Base-by-base conservation (phyloP, 2,888 invertebrate genomes). In the Melinopterus prodromus region DNA sequence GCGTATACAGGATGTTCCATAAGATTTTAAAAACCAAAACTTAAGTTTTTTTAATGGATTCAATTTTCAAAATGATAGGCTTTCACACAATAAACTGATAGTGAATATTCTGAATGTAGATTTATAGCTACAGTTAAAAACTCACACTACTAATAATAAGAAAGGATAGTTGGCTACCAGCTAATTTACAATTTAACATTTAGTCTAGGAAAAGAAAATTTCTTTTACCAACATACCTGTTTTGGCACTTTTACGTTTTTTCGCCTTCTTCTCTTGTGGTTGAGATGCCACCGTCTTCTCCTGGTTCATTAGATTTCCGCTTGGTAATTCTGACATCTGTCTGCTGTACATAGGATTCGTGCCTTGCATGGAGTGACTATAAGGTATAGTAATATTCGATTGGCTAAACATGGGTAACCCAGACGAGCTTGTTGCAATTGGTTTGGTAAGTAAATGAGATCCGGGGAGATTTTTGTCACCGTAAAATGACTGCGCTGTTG, bases 401-500 rank as follows among this genome's bases (percentile, higher is more conserved):
- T 89, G 89, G 78, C 86, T 87, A 80, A 89, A 89, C 83, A 89
- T 88, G 16, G 88, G 88, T 80, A 88, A 83, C 37, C 84, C 85
- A 0, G 87, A 84, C 0, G 87, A 78, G 79, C 84, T 86, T 6
- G 86, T 86, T 6, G 86, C 83, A 75, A 87, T 87, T 2, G 86
- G 85, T 83, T 89, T 89, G 76, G 86, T 87, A 82, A 88, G 89
- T 84, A 89, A 86, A 79, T 86, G 86, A 69, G 87, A 83, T 6
- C 86, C 80, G 12, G 86, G 80, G 70, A 88, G 79, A 35, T 85
- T 86, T 83, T 89, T 89, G 78, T 90, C 89, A 1, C 84, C 82
- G 82, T 89, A 90, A 78, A 91, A 89, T 16, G 91, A 85, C 9
- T 91, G 86, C 36, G 88, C 86, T 35, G 89, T 86, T 76, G 89